A percentile compares a stretch with the other conserved stretches of the same genome.
These are phyloP conservation scores for Xylota segnis DNA, from an alignment of 2,888 invertebrate genomes.

Conservation along the genomic window DNA sequence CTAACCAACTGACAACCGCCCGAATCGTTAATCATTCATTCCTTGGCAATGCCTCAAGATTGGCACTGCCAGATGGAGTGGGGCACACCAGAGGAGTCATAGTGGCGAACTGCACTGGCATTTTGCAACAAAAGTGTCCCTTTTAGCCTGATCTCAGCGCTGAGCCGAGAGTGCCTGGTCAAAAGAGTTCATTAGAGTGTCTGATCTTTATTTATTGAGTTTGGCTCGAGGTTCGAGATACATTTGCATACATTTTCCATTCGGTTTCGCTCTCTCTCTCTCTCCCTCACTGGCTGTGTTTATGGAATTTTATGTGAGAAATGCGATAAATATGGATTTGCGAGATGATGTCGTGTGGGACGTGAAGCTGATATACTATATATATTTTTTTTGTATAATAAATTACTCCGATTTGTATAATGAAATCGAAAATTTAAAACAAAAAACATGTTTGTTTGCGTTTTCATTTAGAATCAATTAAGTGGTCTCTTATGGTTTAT, in stretches of 20 bases:
- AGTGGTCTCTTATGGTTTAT: conserved; percentile 19
- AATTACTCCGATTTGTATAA: conserved; percentile 34
- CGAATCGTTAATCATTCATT: conserved; percentile 51
- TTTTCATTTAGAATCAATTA: conserved; percentile 60
- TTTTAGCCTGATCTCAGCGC: conserved; percentile 30
- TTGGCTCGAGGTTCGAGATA: conserved; percentile 37
- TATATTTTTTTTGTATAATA: conserved; percentile 3
- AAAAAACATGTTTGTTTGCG: conserved; percentile 26
- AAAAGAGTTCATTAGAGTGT: conserved; percentile 66
- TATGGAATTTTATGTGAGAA: conserved; percentile 22
- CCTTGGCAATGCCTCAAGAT: conserved; percentile 44
- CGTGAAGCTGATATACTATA: background rate
- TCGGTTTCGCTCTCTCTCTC: background rate
- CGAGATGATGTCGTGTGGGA: conserved; percentile 27
- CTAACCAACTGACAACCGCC: conserved; percentile 33
- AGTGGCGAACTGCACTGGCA: background rate
- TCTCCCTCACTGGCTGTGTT: no score
- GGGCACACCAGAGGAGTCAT: background rate
- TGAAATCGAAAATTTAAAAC: conserved; percentile 1
- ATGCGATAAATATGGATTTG: conserved; percentile 58
- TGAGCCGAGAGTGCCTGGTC: conserved; percentile 18
- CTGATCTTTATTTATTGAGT: conserved; percentile 67
- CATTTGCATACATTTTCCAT: conserved; percentile 55
- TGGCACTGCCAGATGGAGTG: conserved; percentile 2
- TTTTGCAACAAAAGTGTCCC: conserved; percentile 31